phyloP scores from a whole-genome alignment of 2,888 invertebrate genomes.

The Tethea ocularis region DNA sequence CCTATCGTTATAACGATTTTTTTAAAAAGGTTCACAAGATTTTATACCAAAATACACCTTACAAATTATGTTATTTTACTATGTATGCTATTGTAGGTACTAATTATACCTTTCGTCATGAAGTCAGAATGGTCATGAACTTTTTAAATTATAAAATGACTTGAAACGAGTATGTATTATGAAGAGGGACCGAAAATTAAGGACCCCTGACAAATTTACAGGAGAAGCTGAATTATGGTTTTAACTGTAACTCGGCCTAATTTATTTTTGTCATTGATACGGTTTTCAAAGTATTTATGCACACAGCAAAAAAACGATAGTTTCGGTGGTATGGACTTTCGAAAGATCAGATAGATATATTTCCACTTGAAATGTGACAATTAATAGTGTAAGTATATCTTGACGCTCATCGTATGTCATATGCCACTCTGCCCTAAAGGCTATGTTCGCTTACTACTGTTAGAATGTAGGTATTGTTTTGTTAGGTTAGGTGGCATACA shows the following conservation, averaged over 20 bases:
- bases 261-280: too few species aligned
- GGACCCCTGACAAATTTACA: background rate
- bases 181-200: conserved; percentile 70
- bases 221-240: background rate
- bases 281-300: too few species aligned
- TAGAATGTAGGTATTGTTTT: too few species aligned
- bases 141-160: conserved; percentile 32
- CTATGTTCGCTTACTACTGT: too few species aligned
- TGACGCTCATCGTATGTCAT: too few species aligned
- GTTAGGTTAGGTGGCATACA: too few species aligned
- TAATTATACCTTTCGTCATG: background rate
- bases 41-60: background rate
- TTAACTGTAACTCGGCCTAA: background rate
- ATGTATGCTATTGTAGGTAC: background rate
- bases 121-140: conserved; percentile 16
- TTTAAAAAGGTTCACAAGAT: background rate
- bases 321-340: too few species aligned
- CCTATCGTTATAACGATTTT: background rate
- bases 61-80: background rate
- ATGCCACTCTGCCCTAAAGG: too few species aligned
- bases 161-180: conserved; percentile 65
- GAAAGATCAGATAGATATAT: too few species aligned
- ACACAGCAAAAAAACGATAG: too few species aligned
- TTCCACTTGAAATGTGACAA: too few species aligned
- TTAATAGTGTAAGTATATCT: too few species aligned